Percentiles rank a stretch among this genome's conserved stretches.
Conservation (phyloP, 92 coral and sea anemone genomes). For the Metridium senile region DNA sequence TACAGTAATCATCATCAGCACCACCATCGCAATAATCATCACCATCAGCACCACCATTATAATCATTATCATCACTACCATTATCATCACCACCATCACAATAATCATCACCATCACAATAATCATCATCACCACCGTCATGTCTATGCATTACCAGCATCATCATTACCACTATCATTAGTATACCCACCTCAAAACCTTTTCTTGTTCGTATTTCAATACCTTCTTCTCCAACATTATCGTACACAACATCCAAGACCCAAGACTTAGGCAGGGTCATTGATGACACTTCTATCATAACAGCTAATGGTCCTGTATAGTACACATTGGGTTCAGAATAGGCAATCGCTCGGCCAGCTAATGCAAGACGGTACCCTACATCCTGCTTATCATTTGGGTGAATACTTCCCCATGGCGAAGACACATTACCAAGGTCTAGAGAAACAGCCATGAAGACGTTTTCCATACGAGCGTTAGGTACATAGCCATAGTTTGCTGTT, state of each 20-base stretch:
- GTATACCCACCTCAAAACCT: conserved; percentile 86
- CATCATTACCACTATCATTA: not conserved
- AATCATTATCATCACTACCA: not conserved
- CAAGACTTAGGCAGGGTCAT: conserved; percentile 19
- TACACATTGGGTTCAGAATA: conserved; percentile 78
- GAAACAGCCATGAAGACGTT: conserved; percentile 98
- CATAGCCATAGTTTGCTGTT: conserved; percentile 94
- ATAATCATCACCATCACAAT: not conserved
- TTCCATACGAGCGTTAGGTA: conserved; percentile 75
- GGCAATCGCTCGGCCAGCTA: conserved; percentile 88
- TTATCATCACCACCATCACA: not conserved
- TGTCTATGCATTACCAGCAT: not conserved
- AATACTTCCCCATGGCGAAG: conserved; percentile 84
- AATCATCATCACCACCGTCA: not conserved
- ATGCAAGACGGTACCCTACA: conserved; percentile 86
- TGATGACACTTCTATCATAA: conserved; percentile 35
- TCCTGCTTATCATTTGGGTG: conserved; percentile 96
- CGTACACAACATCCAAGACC: conserved; percentile 39
- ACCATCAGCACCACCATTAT: not conserved
- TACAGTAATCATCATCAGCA: too few relatives aligned
- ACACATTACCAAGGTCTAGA: conserved; percentile 91
- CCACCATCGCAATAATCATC: not conserved
- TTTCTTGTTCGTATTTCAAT: conserved; percentile 60
- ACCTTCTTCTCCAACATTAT: conserved; percentile 62
- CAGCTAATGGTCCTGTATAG: conserved; percentile 81